Evolutionary conservation across 2,888 invertebrate species (phyloP).

Genomic region (Holacanthella duospinosa): DNA sequence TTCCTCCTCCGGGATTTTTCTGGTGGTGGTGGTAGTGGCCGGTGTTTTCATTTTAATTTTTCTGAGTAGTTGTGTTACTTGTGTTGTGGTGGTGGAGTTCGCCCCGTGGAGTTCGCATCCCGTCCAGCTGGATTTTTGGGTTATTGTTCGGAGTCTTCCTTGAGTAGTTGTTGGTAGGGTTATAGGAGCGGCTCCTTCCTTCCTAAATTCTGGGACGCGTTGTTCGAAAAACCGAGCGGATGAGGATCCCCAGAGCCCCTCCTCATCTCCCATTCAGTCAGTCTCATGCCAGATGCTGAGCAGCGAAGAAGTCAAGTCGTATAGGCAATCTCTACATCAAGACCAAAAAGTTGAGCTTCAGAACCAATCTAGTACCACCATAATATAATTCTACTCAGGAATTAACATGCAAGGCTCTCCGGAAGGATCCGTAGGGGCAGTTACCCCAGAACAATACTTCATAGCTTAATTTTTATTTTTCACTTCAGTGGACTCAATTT

Average conservation of each 20-base stretch:
- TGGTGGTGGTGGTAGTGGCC: too few relatives aligned
- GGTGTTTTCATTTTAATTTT: background rate
- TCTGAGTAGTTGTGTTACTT: background rate
- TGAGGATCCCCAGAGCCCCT: too few relatives aligned
- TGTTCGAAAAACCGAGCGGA: too few relatives aligned
- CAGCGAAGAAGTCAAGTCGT: conserved; percentile 25
- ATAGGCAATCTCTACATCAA: conserved; percentile 1
- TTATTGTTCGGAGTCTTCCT: background rate
- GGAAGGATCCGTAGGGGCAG: background rate
- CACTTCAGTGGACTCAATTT: too few relatives aligned
- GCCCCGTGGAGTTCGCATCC: too few relatives aligned
- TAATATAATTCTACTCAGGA: background rate
- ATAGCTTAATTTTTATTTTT: too few relatives aligned
- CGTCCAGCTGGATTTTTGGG: background rate
- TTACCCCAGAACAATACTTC: too few relatives aligned
- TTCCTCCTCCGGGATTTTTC: background rate
- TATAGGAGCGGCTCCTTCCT: too few relatives aligned
- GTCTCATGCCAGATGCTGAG: conserved; percentile 35
- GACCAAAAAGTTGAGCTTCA: background rate
- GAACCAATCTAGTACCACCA: background rate
- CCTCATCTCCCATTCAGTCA: conserved; percentile 31
- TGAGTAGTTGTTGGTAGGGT: background rate
- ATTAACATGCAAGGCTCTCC: background rate
- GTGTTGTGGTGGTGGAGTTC: too few relatives aligned
- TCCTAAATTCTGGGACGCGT: too few relatives aligned